phyloP scores from a whole-genome alignment of 2,113 vertebrate species.

The Sardina pilchardus region DNA sequence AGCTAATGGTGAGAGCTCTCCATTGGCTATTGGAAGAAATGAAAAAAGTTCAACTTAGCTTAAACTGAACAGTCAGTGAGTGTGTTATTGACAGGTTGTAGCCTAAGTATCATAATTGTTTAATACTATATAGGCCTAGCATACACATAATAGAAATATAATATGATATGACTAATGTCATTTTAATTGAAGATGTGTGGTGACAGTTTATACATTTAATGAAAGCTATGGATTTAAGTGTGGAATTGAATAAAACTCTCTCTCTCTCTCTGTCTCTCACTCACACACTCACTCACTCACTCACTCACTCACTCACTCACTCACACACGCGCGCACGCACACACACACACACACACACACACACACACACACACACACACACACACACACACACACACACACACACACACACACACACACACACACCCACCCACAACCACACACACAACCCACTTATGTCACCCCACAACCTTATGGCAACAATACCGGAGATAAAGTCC shows the following conservation, averaged over 20 bases:
- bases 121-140: too few species aligned
- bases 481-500: constrained; percentile 72
- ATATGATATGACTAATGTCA: neutral
- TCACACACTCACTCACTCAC: too few species aligned
- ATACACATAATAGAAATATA: too few species aligned
- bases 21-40: neutral
- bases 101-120: neutral
- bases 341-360: neutral
- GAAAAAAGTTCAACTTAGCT: neutral
- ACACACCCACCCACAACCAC: neutral
- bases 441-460: neutral
- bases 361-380: neutral
- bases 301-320: too few species aligned
- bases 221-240: too few species aligned
- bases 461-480: constrained; percentile 53
- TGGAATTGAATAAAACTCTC: too few species aligned
- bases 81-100: neutral
- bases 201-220: neutral
- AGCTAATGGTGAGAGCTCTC: neutral
- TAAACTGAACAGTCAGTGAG: neutral
- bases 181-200: neutral
- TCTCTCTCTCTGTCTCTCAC: too few species aligned
- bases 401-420: neutral
- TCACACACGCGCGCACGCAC: too few species aligned
- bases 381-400: too few species aligned